Conservation (phyloP, 2,888 invertebrate genomes). For the Acronicta aceris region DNA sequence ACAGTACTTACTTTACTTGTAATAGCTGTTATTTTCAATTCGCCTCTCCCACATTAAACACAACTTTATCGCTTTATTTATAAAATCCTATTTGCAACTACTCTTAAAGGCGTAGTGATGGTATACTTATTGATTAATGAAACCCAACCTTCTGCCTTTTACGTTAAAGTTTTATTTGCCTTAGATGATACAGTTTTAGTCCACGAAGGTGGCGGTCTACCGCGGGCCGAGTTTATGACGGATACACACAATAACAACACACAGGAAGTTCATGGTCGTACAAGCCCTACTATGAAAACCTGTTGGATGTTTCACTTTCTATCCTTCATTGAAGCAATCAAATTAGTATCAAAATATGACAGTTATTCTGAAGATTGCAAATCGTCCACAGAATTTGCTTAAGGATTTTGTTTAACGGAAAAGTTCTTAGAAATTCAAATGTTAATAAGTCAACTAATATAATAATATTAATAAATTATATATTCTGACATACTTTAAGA, state of each 20-base stretch:
- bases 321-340: conserved; percentile 39
- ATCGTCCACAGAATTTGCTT: no score
- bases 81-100: neutral
- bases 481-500: no score
- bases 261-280: conserved; percentile 83
- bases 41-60: neutral
- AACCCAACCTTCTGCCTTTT: conserved; percentile 1
- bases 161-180: conserved; percentile 23
- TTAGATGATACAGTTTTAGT: conserved; percentile 18
- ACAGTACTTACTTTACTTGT: conserved; percentile 9
- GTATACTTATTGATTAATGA: neutral
- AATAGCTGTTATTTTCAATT: neutral
- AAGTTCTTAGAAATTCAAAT: no score
- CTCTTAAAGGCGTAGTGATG: neutral
- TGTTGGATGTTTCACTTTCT: conserved; percentile 68
- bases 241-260: conserved; percentile 59
- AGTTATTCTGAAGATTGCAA: neutral
- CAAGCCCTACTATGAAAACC: conserved; percentile 63
- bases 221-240: conserved; percentile 52
- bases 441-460: no score
- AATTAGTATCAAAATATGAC: conserved; percentile 6
- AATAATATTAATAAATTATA: no score
- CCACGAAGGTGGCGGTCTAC: conserved; percentile 44
- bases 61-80: neutral
- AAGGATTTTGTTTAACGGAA: no score